Evolutionary conservation across 2,797 vertebrate genomes (phyloP).

Genomic region (Typhlichthys eigenmanni): DNA sequence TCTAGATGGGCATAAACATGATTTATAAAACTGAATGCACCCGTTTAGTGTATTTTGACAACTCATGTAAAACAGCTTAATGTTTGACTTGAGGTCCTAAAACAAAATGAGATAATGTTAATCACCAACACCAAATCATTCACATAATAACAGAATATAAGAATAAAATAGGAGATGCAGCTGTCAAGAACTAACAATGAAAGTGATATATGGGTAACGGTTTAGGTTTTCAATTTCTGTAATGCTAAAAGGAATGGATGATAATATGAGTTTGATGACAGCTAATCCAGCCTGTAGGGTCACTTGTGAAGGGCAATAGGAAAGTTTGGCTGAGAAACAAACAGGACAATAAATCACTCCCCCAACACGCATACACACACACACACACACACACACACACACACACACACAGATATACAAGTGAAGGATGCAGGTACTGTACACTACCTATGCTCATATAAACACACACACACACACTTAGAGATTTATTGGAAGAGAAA

Average conservation of each 20-base stretch:
- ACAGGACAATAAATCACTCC: conserved; percentile 62
- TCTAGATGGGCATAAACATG: no score
- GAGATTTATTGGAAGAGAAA: background rate
- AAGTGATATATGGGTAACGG: conserved; percentile 17
- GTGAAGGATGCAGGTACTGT: conserved; percentile 7
- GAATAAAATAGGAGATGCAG: conserved; percentile 13
- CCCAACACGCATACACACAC: background rate
- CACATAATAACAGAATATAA: background rate
- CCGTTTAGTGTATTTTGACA: no score
- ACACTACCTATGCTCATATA: conserved; percentile 6
- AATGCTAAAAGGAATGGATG: conserved; percentile 57
- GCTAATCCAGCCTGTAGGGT: conserved; percentile 57
- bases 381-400: conserved; percentile 2
- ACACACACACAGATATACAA: background rate
- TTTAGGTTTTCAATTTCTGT: conserved; percentile 44
- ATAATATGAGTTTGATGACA: conserved; percentile 54
- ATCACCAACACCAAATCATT: no score
- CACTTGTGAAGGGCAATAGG: conserved; percentile 53
- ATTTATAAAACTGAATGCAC: no score
- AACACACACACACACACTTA: background rate
- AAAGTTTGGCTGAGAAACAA: conserved; percentile 55
- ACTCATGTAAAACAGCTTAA: no score
- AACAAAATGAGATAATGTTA: no score
- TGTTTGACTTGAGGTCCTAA: no score
- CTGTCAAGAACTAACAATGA: conserved; percentile 17